Evolutionary conservation across 2,797 vertebrate species (phyloP).

Genomic region (Epinephelus coioides): DNA sequence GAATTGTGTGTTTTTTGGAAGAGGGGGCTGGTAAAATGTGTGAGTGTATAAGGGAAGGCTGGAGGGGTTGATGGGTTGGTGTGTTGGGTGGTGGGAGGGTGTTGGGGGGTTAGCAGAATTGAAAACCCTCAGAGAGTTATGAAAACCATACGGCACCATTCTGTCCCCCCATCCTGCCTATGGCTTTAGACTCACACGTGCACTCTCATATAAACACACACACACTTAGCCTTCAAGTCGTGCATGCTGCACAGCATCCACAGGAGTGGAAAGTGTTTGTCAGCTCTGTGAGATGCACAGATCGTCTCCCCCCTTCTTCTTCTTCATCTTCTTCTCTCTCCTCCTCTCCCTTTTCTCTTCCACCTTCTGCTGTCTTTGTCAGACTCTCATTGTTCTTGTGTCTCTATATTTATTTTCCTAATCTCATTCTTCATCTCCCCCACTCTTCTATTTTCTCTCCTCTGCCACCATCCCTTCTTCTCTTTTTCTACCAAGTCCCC

Average conservation of each 20-base stretch:
- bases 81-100: background rate
- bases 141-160: slow-evolving; percentile 82
- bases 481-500: slow-evolving; percentile 10
- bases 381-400: background rate
- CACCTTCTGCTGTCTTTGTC: slow-evolving; percentile 15
- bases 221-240: background rate
- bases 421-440: background rate
- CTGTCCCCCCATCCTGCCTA: slow-evolving; percentile 66
- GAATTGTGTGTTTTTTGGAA: slow-evolving; percentile 81
- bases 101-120: slow-evolving; percentile 19
- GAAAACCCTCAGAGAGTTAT: slow-evolving; percentile 77
- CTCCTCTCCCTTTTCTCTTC: background rate
- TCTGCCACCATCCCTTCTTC: slow-evolving; percentile 7
- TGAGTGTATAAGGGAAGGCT: slow-evolving; percentile 58
- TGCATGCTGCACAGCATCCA: slow-evolving; percentile 68
- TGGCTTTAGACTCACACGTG: slow-evolving; percentile 51
- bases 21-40: slow-evolving; percentile 77
- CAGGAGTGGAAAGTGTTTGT: slow-evolving; percentile 78
- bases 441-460: slow-evolving; percentile 5
- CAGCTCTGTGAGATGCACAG: slow-evolving; percentile 61
- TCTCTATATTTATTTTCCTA: background rate
- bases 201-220: background rate
- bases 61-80: slow-evolving; percentile 56
- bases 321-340: background rate
- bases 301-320: slow-evolving; percentile 23